These are phyloP conservation scores for Dinomys branickii DNA, from an alignment of 2,113 vertebrate species.

Conservation along the genomic window DNA sequence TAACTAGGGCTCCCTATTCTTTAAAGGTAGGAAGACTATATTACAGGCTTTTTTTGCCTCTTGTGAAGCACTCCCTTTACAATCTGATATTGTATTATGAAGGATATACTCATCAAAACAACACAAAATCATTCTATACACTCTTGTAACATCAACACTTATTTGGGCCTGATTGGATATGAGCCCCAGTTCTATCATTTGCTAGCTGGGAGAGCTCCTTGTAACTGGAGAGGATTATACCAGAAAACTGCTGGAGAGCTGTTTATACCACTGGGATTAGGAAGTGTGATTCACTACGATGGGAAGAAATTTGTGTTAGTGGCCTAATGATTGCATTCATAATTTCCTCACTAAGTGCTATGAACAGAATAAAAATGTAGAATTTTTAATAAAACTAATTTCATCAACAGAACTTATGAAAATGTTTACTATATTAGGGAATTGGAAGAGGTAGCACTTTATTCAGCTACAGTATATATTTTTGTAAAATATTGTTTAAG, in stretches of 20 bases:
- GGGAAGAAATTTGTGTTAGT: slow-evolving; percentile 64
- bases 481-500: slow-evolving; percentile 56
- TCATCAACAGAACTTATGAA: slow-evolving; percentile 29
- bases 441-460: background rate
- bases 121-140: background rate
- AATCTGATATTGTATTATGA: slow-evolving; percentile 24
- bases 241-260: slow-evolving; percentile 37
- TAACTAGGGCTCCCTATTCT: background rate
- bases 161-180: slow-evolving; percentile 30
- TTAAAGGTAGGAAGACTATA: background rate
- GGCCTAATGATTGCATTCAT: slow-evolving; percentile 60
- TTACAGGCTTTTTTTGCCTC: background rate
- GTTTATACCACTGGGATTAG: slow-evolving; percentile 46
- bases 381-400: slow-evolving; percentile 48
- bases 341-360: slow-evolving; percentile 57
- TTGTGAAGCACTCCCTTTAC: slow-evolving; percentile 3
- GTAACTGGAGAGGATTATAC: slow-evolving; percentile 46
- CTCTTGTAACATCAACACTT: slow-evolving; percentile 53
- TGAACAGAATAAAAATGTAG: slow-evolving; percentile 49
- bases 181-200: slow-evolving; percentile 52
- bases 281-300: slow-evolving; percentile 61
- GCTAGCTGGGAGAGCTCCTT: slow-evolving; percentile 49
- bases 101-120: background rate
- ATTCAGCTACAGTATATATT: slow-evolving; percentile 15
- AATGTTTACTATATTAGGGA: slow-evolving; percentile 49